Percentiles rank a stretch among this genome's conserved stretches.
These are phyloP conservation scores for Trichacis sp. DNA, from an alignment of 2,888 invertebrate genomes.

Conservation along the genomic window DNA sequence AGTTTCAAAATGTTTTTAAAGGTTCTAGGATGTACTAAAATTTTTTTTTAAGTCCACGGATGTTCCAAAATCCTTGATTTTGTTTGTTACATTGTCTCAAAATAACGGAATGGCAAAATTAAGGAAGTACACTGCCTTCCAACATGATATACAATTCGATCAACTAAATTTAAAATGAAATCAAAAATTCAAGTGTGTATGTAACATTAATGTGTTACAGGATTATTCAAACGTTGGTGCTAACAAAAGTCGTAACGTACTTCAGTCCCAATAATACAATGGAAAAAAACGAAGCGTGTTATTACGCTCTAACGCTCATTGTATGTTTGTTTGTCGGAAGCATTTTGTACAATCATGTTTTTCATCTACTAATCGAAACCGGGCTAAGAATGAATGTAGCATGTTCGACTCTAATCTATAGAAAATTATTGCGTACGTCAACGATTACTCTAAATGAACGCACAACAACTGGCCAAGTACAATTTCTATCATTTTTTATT, in stretches of 20 bases:
- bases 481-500: no score
- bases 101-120: no score
- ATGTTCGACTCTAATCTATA: slow-evolving; percentile 79
- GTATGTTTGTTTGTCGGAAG: slow-evolving; percentile 50
- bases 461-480: not conserved
- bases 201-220: slow-evolving; percentile 44
- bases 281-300: slow-evolving; percentile 63
- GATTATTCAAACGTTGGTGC: slow-evolving; percentile 57
- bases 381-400: slow-evolving; percentile 76
- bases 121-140: no score
- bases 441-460: slow-evolving; percentile 75
- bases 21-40: no score
- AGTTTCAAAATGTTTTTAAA: no score
- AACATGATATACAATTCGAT: no score
- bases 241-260: slow-evolving; percentile 53
- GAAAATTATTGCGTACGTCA: slow-evolving; percentile 76
- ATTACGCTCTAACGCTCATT: slow-evolving; percentile 67
- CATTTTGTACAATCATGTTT: slow-evolving; percentile 74
- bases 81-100: no score
- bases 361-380: slow-evolving; percentile 75
- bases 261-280: slow-evolving; percentile 44
- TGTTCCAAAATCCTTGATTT: no score
- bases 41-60: no score
- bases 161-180: slow-evolving; percentile 9
- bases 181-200: not conserved